Evolutionary conservation across 2,888 invertebrate genomes (phyloP).

Genomic region (Abrostola triplasia): DNA sequence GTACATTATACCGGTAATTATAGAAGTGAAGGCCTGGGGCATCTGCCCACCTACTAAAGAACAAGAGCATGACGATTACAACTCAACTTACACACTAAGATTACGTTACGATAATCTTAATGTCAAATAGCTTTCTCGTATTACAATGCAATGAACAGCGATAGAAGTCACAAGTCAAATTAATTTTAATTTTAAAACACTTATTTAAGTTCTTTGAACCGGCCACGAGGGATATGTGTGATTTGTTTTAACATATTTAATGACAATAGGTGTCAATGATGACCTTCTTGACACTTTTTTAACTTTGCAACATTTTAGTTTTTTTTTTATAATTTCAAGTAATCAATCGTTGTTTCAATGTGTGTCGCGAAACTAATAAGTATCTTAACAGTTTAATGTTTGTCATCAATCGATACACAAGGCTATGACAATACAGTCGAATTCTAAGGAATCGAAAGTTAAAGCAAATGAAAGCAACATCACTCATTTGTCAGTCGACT

Average conservation of each 20-base stretch:
- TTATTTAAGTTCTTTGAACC: conserved; percentile 41
- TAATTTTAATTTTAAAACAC: conserved; percentile 48
- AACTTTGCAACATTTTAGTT: conserved; percentile 8
- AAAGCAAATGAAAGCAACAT: conserved; percentile 37
- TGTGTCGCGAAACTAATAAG: conserved; percentile 1
- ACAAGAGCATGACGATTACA: conserved; percentile 40
- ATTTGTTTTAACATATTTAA: conserved; percentile 14
- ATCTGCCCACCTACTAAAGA: conserved; percentile 37
- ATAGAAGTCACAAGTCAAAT: conserved; percentile 48
- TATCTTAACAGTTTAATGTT: conserved; percentile 31
- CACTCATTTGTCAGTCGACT: conserved; percentile 32
- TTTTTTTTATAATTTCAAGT: conserved; percentile 18
- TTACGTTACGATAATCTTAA: conserved; percentile 23
- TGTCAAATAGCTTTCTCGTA: conserved; percentile 28
- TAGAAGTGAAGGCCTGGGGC: conserved; percentile 20
- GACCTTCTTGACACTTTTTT: conserved; percentile 7
- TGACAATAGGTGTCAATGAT: conserved; percentile 7
- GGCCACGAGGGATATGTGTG: conserved; percentile 14
- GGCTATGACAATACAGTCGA: conserved; percentile 29
- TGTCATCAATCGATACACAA: conserved; percentile 37
- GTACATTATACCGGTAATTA: conserved; percentile 25
- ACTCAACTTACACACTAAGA: conserved; percentile 9
- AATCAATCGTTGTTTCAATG: conserved; percentile 9
- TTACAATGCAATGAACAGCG: conserved; percentile 7
- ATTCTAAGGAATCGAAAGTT: conserved; percentile 44